Conservation (phyloP, 2,888 invertebrate genomes). For the Herminia tarsipennalis region DNA sequence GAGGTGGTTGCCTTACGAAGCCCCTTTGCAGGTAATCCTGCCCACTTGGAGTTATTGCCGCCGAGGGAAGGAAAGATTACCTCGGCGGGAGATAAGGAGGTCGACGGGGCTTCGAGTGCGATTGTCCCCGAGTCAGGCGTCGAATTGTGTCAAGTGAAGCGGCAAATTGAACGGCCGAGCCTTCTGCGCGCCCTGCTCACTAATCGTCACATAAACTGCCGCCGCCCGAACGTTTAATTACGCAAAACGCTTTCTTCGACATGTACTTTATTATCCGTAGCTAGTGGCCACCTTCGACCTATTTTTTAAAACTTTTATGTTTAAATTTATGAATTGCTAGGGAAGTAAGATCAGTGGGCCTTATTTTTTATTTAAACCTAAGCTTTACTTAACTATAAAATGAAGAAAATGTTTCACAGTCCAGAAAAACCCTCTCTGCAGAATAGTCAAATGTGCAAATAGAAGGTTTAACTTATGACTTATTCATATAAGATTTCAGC, state of each 20-base stretch:
- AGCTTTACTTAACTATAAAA: too few species aligned
- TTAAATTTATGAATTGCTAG: too few species aligned
- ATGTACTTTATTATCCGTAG: conserved; percentile 40
- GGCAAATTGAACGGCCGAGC: conserved; percentile 85
- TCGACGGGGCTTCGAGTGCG: conserved; percentile 84
- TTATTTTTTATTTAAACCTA: too few species aligned
- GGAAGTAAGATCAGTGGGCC: too few species aligned
- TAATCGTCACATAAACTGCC: conserved; percentile 84
- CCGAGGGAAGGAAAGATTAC: conserved; percentile 86
- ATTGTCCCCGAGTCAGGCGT: conserved; percentile 86
- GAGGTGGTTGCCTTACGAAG: conserved; percentile 80
- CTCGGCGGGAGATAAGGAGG: conserved; percentile 85
- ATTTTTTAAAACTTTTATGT: neutral
- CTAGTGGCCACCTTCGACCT: conserved; percentile 25
- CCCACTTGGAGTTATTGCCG: conserved; percentile 85
- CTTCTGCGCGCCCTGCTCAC: conserved; percentile 80
- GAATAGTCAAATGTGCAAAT: conserved; percentile 2
- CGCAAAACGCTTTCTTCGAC: conserved; percentile 71
- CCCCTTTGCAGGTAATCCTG: conserved; percentile 85
- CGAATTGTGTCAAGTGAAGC: conserved; percentile 86
- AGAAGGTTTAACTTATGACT: neutral
- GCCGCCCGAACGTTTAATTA: conserved; percentile 78
- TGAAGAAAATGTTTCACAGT: neutral
- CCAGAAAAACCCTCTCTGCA: neutral
- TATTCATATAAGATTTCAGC: conserved; percentile 26